Base-by-base conservation (phyloP, 1,140 invertebrate genomes). In the Pogonus chalceus region DNA sequence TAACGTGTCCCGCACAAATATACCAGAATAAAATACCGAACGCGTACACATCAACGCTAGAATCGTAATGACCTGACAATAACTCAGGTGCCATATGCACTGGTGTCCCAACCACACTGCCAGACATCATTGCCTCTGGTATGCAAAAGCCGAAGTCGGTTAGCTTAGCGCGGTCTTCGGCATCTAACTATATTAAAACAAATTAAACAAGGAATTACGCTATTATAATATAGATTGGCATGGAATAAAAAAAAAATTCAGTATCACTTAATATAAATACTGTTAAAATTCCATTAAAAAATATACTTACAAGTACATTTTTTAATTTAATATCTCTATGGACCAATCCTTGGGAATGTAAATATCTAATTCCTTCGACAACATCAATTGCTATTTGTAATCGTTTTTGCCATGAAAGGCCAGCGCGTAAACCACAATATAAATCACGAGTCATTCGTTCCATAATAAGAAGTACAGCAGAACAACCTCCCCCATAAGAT, bases 21-120 rank as follows among this genome's bases (percentile, higher is more conserved):
- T 92, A 92, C 91, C 90, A 94, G 69, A 93, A 92, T 20, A 94
- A 70, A 51, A 95, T 89, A 1, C 90, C 91, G 71, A 95, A 94
- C 1, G 90, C 90, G 67, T 93, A 94, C 1, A 93, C 84, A 65
- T 95, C 90, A 14, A 95, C 90, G 55, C 82, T 83, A 59, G 83
- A 87, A 64, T 92, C 87, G 63, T 94, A 94, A 57, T 82, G 78
- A 0, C 86, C 85, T 35, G 80, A 82, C 39, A 92, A 78, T 20
- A 95, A 75, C 73, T 95, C 90, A 0, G 91, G 91, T 23, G 90
- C 89, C 91, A 95, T 94, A 65, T 94, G 90, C 55, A 93, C 88
- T 0, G 90, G 91, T 4, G 90, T 93, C 16, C 90, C 90, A 9
- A 90, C 87, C 52, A 90, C 80, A 58, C 84, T 88, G 12, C 84